A percentile compares a stretch with the other conserved stretches of the same genome.
phyloP scores from a whole-genome alignment of 1,140 invertebrate genomes.

The Camponotus pennsylvanicus region DNA sequence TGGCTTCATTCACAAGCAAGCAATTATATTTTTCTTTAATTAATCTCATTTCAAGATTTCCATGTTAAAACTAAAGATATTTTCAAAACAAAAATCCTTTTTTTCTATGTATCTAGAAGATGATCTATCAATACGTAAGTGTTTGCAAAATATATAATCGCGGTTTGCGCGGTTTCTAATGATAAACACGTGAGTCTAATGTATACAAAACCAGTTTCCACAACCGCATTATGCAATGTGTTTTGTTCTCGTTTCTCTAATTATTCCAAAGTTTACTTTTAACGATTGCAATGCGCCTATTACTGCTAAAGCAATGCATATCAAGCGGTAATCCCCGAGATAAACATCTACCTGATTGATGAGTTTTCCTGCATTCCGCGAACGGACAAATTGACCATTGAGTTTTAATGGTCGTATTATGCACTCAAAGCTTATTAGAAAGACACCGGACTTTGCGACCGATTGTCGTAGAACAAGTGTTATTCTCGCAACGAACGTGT shows the following conservation, averaged over 20 bases:
- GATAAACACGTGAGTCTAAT: background rate
- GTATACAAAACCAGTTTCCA: too few species aligned
- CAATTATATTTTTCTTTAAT: too few species aligned
- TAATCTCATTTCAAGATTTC: too few species aligned
- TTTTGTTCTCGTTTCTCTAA: background rate
- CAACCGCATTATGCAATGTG: background rate
- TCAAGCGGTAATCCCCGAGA: background rate
- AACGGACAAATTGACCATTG: background rate
- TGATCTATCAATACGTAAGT: too few species aligned
- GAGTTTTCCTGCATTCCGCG: background rate
- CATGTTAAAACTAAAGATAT: too few species aligned
- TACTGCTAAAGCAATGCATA: background rate
- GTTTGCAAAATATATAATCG: too few species aligned
- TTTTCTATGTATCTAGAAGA: too few species aligned
- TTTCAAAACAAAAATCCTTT: too few species aligned
- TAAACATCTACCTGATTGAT: constrained; percentile 1
- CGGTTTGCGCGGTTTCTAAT: too few species aligned
- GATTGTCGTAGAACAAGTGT: background rate
- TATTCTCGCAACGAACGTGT: background rate
- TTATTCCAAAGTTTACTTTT: background rate
- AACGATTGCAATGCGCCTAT: background rate
- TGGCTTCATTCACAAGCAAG: too few species aligned
- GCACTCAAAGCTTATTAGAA: background rate
- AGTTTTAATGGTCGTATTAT: background rate
- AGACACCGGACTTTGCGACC: background rate